Percentiles rank a stretch among this genome's conserved stretches.
These are phyloP conservation scores for Polydrusus cervinus DNA, from an alignment of 2,888 invertebrate species.

Conservation along the genomic window DNA sequence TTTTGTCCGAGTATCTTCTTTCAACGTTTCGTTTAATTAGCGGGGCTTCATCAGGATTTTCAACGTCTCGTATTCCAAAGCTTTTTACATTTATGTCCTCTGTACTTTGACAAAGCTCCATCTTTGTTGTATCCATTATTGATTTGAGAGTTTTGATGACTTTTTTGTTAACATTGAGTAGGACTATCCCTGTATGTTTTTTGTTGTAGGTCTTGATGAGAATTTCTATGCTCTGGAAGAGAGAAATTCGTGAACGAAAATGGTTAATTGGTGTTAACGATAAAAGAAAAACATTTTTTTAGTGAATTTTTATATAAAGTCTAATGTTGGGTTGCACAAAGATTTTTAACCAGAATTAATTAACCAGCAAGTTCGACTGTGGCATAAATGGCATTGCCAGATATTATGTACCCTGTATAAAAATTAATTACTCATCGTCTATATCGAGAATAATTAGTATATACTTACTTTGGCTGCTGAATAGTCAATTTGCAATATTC, in stretches of 20 bases:
- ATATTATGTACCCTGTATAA: no score
- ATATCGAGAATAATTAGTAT: no score
- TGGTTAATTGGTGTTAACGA: no score
- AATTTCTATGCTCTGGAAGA: slow-evolving; percentile 75
- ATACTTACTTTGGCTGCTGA: slow-evolving; percentile 76
- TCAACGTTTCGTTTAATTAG: slow-evolving; percentile 24
- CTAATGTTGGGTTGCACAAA: no score
- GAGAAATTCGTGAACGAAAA: no score
- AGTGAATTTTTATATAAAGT: no score
- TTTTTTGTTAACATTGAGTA: slow-evolving; percentile 70
- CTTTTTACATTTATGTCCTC: slow-evolving; percentile 24
- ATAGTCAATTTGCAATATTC: slow-evolving; percentile 80
- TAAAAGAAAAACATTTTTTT: no score
- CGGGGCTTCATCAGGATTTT: slow-evolving; percentile 38
- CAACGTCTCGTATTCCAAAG: slow-evolving; percentile 32
- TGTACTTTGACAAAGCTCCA: slow-evolving; percentile 33
- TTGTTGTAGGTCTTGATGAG: slow-evolving; percentile 75
- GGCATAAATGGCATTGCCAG: not conserved
- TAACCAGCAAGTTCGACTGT: no score
- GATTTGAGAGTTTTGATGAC: slow-evolving; percentile 62
- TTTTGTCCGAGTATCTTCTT: slow-evolving; percentile 31
- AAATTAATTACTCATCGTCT: no score
- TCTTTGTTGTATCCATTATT: slow-evolving; percentile 52
- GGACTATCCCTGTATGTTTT: slow-evolving; percentile 72
- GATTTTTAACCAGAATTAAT: no score